Percentiles rank a stretch among this genome's conserved stretches.
phyloP scores from a whole-genome alignment of 2,113 vertebrate species.

The Choloepus hoffmanni region DNA sequence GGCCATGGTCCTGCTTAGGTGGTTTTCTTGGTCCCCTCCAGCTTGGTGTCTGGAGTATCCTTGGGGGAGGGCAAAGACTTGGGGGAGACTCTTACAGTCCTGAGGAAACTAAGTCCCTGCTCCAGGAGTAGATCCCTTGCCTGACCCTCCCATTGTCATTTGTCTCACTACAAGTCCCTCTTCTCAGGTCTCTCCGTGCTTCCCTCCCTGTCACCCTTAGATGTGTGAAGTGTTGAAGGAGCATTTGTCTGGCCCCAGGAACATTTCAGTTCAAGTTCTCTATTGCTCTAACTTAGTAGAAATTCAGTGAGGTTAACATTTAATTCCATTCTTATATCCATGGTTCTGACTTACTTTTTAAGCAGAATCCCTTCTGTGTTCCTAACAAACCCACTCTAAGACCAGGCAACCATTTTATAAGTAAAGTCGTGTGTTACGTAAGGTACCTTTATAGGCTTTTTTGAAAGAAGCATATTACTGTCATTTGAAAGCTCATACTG shows the following conservation, averaged over 20 bases:
- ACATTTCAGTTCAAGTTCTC: not conserved
- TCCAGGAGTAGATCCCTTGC: not conserved
- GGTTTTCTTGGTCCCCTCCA: not conserved
- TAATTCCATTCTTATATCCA: not conserved
- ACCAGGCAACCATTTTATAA: not conserved
- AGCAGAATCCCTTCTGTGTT: not conserved
- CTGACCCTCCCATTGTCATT: not conserved
- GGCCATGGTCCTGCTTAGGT: not conserved
- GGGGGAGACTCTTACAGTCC: not conserved
- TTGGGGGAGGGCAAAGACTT: not conserved
- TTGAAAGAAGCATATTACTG: conserved; percentile 20
- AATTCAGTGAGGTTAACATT: not conserved
- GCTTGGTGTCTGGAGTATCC: too few relatives aligned
- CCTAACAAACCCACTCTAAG: not conserved
- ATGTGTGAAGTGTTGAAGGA: not conserved
- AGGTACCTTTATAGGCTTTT: not conserved
- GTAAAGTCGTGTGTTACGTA: not conserved
- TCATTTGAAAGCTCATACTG: not conserved
- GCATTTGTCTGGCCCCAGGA: not conserved
- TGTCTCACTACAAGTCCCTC: not conserved
- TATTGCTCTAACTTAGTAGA: not conserved
- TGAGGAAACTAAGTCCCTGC: not conserved
- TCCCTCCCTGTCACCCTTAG: not conserved
- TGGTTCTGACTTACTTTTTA: not conserved
- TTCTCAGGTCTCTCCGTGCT: accelerated